Base-by-base conservation (phyloP, 2,113 vertebrate genomes). In the Scomber colias region DNA sequence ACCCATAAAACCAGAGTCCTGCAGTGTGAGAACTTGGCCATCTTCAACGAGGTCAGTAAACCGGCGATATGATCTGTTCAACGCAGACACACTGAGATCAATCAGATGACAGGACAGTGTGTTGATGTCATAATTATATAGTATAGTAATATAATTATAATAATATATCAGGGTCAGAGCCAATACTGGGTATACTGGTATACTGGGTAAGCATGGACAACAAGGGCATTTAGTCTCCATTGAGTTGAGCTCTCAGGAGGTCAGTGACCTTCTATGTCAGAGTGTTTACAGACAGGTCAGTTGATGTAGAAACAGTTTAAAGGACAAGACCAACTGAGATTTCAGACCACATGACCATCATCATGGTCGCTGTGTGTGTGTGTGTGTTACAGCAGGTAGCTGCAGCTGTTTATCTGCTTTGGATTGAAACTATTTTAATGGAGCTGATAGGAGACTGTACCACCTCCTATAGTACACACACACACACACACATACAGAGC, bases 1-100 rank as follows among this genome's bases (percentile, higher is more conserved):
- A 96, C 93, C 11, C 96, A 98, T 88, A 98, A 97, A 92, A 97
- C 96, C n/a, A 95, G 90, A 88, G 96, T 92, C 78, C 80, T 97
- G 75, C 93, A 92, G 66, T 95, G 96, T 83, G 95, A 95, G 62
- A 84, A 91, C 14, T 85, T 97, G 62, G 96, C 96, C 2, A 53
- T 95, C 53, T 95, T 98, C 14, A 93, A 95, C 14, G 97, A 98
- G 97, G 97, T 98, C 87, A 95, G 87, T 86, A 11, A 40, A 17
- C 1, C 1, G 1, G 3, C 6, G 5, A 31, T 48, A 19, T 4
- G 8, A 44, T 27, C 31, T 46, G 61, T 56, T 35, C 31, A 6
- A 15, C 19, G 21, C 5, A 17, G 48, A 62, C 44, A 10, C 11
- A 1, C 12, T 76, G 50, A 19, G 3, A 27, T 51, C 67, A 59